These are phyloP conservation scores for Pygoscelis antarcticus DNA, from an alignment of 2,113 vertebrate genomes.

Conservation along the genomic window DNA sequence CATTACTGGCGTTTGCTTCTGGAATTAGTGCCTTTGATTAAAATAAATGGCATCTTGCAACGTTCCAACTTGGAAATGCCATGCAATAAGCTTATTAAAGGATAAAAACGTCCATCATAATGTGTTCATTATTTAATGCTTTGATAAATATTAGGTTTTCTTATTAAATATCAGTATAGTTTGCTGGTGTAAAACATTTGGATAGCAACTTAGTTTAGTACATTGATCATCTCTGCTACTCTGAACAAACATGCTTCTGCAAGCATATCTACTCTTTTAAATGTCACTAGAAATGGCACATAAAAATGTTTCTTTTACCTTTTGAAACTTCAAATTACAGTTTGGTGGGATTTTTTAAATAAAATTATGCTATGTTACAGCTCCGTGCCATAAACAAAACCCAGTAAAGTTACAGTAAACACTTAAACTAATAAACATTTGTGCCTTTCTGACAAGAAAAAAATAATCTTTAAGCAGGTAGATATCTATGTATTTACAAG, in stretches of 20 bases:
- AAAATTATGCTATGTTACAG: neutral
- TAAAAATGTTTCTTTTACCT: neutral
- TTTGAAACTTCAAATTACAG: neutral
- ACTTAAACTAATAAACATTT: neutral
- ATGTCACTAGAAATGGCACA: neutral
- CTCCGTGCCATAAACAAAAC: neutral
- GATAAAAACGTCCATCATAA: neutral
- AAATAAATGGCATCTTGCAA: neutral
- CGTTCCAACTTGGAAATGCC: neutral
- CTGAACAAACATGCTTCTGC: neutral
- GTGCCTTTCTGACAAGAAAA: neutral
- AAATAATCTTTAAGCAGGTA: neutral
- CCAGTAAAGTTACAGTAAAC: neutral
- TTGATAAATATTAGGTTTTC: neutral
- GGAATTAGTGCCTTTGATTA: neutral
- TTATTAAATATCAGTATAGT: neutral
- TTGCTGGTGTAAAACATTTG: neutral
- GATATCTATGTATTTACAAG: neutral
- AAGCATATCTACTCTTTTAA: neutral
- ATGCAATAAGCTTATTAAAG: constrained; percentile 1
- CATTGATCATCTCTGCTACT: neutral
- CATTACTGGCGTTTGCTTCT: neutral
- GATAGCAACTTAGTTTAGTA: neutral
- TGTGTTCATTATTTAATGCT: neutral
- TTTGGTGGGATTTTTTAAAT: neutral